phyloP scores from a whole-genome alignment of 2,888 invertebrate species.

The Gerris lacustris region DNA sequence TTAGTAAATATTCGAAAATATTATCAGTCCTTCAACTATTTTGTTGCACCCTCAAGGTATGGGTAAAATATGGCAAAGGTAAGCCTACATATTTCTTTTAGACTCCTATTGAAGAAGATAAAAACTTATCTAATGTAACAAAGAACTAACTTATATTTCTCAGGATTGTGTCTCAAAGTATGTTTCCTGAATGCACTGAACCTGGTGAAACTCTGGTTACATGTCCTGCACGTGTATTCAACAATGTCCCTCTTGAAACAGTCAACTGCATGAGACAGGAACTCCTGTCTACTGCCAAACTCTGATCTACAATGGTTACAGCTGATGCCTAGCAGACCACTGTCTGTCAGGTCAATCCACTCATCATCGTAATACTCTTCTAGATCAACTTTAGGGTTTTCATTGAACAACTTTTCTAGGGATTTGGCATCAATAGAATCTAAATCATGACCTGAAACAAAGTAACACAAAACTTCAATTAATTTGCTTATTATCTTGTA shows the following conservation, averaged over 20 bases:
- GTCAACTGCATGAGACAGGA: neutral
- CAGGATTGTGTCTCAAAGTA: neutral
- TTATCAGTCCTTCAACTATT: no score
- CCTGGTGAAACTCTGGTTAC: neutral
- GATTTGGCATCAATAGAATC: constrained; percentile 8
- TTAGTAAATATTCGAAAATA: no score
- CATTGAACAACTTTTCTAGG: neutral
- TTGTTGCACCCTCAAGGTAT: no score
- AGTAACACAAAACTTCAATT: neutral
- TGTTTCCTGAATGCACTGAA: neutral
- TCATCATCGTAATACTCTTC: constrained; percentile 1
- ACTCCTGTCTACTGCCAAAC: neutral
- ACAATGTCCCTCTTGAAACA: neutral
- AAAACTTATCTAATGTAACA: neutral
- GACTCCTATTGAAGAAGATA: no score
- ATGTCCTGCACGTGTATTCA: constrained; percentile 6
- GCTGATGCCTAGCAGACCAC: neutral
- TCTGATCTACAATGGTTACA: constrained; percentile 2
- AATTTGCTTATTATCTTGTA: no score
- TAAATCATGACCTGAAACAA: constrained; percentile 8
- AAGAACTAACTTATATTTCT: constrained; percentile 2
- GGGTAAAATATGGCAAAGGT: no score
- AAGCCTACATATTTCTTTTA: no score
- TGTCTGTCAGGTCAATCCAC: neutral
- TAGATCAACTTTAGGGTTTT: neutral